Evolutionary conservation across 2,888 invertebrate species (phyloP).

Genomic region (Andrena flavipes): DNA sequence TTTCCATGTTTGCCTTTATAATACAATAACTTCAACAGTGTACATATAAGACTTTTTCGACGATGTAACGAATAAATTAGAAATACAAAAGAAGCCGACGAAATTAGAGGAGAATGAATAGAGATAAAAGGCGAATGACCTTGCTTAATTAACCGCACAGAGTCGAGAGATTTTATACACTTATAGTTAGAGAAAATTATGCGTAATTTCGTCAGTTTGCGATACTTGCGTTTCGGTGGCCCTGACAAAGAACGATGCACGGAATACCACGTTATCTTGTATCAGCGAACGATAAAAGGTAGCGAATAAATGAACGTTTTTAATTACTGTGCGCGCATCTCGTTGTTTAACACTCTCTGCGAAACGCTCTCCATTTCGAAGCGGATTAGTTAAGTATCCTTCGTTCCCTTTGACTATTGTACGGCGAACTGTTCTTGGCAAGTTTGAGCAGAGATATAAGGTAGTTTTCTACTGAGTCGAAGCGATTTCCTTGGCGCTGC

Average conservation of each 20-base stretch:
- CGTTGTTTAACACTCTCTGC: conserved; percentile 18
- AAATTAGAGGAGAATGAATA: neutral
- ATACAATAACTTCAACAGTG: conserved; percentile 47
- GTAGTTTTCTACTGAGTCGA: conserved; percentile 35
- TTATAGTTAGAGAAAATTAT: conserved; percentile 18
- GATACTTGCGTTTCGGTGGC: neutral
- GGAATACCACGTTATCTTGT: conserved; percentile 53
- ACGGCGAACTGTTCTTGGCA: conserved; percentile 10
- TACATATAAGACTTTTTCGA: conserved; percentile 25
- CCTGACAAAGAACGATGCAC: neutral
- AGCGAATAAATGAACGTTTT: conserved; percentile 10
- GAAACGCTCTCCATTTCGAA: neutral
- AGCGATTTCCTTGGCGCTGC: conserved; percentile 28
- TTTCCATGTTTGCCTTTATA: conserved; percentile 46
- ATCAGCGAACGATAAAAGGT: conserved; percentile 32
- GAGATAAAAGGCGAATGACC: neutral
- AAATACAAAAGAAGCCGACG: conserved; percentile 33
- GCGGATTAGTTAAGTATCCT: neutral
- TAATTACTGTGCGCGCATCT: conserved; percentile 20
- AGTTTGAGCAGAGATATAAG: conserved; percentile 16
- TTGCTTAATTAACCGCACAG: conserved; percentile 9
- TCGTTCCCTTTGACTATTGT: neutral
- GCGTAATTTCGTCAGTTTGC: neutral
- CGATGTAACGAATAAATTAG: conserved; percentile 37
- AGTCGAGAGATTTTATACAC: neutral